phyloP scores from a whole-genome alignment of 1,140 invertebrate species.

The Papilio xuthus region DNA sequence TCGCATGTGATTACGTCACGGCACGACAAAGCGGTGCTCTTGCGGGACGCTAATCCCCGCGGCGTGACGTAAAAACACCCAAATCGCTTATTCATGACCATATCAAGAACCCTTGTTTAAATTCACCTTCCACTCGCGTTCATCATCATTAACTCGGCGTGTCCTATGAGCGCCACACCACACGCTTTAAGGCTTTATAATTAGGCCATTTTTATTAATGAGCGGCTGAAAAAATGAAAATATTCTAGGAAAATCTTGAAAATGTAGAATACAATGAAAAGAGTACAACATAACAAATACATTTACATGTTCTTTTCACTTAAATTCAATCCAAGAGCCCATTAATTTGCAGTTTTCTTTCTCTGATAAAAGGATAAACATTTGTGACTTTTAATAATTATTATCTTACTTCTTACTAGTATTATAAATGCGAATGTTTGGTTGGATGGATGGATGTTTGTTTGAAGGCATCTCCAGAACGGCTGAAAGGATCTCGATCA shows the following conservation, averaged over 20 bases:
- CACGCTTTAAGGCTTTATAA: neutral
- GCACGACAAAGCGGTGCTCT: neutral
- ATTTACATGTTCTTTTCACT: too few relatives aligned
- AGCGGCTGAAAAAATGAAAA: neutral
- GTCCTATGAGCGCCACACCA: neutral
- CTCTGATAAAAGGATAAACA: too few relatives aligned
- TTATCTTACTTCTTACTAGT: too few relatives aligned
- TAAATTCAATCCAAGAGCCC: too few relatives aligned
- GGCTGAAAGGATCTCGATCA: too few relatives aligned
- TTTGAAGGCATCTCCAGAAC: too few relatives aligned
- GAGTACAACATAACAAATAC: too few relatives aligned
- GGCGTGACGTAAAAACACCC: neutral
- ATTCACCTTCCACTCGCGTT: slow-evolving; percentile 21
- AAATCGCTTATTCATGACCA: slow-evolving; percentile 26
- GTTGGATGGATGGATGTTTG: too few relatives aligned
- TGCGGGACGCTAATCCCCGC: neutral
- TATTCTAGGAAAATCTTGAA: neutral
- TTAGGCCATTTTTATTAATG: neutral
- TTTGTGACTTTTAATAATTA: too few relatives aligned
- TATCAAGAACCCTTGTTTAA: slow-evolving; percentile 22
- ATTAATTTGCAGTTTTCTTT: too few relatives aligned
- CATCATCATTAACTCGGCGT: slow-evolving; percentile 15
- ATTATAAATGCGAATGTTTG: too few relatives aligned
- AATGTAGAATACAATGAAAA: neutral
- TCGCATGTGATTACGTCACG: slow-evolving; percentile 6